These are phyloP conservation scores for Parazoanthus atlanticus DNA, from an alignment of 92 coral and sea anemone species.

Conservation along the genomic window DNA sequence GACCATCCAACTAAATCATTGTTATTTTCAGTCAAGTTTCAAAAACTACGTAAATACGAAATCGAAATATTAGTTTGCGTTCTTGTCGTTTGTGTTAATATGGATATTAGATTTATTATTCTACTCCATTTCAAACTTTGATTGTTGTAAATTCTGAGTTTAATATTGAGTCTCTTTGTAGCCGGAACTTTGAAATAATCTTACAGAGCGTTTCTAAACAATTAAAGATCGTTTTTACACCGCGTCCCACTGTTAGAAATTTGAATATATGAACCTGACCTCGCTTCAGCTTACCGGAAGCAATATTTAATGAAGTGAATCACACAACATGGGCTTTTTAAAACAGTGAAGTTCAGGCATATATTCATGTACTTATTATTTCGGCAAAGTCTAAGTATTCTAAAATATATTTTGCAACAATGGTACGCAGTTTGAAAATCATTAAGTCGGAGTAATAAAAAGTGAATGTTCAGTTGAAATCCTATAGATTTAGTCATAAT, in stretches of 20 bases:
- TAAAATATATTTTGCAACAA: too few relatives aligned
- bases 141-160: too few relatives aligned
- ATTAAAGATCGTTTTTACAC: background rate
- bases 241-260: background rate
- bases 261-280: background rate
- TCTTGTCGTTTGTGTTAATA: background rate
- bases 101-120: background rate
- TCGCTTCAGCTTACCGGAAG: conserved; percentile 31
- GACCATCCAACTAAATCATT: background rate
- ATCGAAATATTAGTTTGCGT: background rate
- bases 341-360: too few relatives aligned
- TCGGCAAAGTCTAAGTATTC: too few relatives aligned
- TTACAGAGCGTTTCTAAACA: background rate
- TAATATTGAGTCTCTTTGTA: too few relatives aligned
- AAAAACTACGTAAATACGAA: conserved; percentile 2
- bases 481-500: background rate
- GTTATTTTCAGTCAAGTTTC: background rate
- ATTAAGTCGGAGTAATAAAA: too few relatives aligned
- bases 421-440: too few relatives aligned
- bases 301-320: background rate
- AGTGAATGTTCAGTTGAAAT: too few relatives aligned
- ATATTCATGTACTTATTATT: too few relatives aligned
- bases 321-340: background rate
- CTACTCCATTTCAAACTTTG: background rate
- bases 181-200: background rate